Evolutionary conservation across 2,888 invertebrate species (phyloP), one percentile per base, ranked within the genome.

Genomic region (Lottia gigantea): DNA sequence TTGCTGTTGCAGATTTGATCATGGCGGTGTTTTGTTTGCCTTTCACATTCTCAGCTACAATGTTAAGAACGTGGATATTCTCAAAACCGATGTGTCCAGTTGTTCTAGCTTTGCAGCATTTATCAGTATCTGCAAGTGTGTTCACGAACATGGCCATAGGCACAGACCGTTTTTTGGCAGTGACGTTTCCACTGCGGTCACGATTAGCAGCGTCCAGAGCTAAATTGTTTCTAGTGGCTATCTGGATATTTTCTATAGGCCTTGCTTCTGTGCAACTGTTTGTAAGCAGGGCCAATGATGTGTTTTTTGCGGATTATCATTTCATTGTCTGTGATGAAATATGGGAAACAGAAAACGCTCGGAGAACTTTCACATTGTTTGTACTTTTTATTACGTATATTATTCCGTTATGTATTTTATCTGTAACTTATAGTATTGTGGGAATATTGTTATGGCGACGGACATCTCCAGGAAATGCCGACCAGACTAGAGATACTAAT

Each of bases 21-120:
- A 95, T 97, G 93, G 94, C 95, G 0, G 85, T 95, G 31, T 93
- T 97, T 83, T 96, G 97, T 89, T 94, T 97, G 76, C 96, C 96
- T 2, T 96, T 96, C 85, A 94, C 95, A 1, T 95, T 89, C 79
- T 89, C 89, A 6, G 85, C 85, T 80, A 88, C 88, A 46, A 86
- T 90, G 82, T 78, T 89, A 46, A 78, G 81, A 12, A 83, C 86
- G 46, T 91, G 91, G 91, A 84, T 90, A 47, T 91, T 90, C 82
- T 87, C 88, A 23, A 86, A 86, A 2, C 84, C 86, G 62, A 88
- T 91, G 85, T 91, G 91, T 78, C 88, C 90, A 0, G 78, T 90
- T 11, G 90, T 90, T 66, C 88, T 87, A 76, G 90, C 87, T 83
- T 89, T 88, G 85, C 91, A 88, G 80, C 88, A 88, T 72, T 86